Conservation (phyloP, 2,888 invertebrate genomes). For the Terebella lapidaria region DNA sequence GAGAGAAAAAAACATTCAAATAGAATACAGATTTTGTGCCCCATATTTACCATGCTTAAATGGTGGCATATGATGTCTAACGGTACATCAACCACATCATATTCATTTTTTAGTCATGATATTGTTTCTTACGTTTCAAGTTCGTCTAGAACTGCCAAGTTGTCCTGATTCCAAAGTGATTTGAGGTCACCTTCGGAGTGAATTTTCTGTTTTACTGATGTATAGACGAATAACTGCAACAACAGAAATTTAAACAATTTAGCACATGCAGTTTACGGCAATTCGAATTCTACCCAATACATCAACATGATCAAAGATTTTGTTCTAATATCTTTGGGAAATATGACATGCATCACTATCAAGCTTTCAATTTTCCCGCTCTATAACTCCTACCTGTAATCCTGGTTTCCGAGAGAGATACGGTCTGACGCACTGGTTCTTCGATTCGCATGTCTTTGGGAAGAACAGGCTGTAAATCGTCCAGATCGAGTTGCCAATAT, state of each 20-base stretch:
- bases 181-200: constrained; percentile 23
- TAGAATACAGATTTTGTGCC: too few relatives aligned
- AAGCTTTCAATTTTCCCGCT: not conserved
- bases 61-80: too few relatives aligned
- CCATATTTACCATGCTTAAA: too few relatives aligned
- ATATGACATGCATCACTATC: too few relatives aligned
- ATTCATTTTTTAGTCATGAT: not conserved
- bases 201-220: constrained; percentile 28
- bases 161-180: constrained; percentile 37
- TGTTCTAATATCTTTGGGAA: too few relatives aligned
- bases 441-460: constrained; percentile 42
- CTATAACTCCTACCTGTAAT: constrained; percentile 38
- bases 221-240: constrained; percentile 37
- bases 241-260: not conserved
- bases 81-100: too few relatives aligned
- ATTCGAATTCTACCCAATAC: not conserved
- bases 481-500: constrained; percentile 55
- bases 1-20: not conserved
- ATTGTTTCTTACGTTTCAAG: constrained; percentile 5
- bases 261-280: not conserved
- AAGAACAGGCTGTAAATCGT: constrained; percentile 55
- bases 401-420: constrained; percentile 45
- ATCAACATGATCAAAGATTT: too few relatives aligned
- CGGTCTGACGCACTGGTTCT: constrained; percentile 37
- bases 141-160: constrained; percentile 30